These are phyloP conservation scores for Gila robusta DNA, from an alignment of 2,797 vertebrate species.

Conservation along the genomic window DNA sequence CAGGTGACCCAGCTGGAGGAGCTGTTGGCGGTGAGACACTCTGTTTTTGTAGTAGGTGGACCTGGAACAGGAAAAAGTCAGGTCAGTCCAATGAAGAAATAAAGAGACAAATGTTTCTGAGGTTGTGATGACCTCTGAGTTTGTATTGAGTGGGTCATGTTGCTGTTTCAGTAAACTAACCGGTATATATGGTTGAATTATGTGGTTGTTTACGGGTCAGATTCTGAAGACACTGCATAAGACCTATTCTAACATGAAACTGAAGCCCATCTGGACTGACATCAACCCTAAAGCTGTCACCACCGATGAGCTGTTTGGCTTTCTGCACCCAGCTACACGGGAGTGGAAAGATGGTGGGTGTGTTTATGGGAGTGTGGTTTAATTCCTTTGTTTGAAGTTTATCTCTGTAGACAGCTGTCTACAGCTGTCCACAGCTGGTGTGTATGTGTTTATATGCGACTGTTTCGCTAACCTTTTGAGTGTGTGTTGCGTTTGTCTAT, in stretches of 20 bases:
- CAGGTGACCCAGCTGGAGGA: constrained; percentile 84
- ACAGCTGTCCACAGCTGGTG: constrained; percentile 16
- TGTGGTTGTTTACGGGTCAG: constrained; percentile 58
- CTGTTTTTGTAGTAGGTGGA: constrained; percentile 82
- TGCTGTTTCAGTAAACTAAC: neutral
- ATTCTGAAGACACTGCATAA: constrained; percentile 81
- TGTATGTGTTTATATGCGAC: neutral
- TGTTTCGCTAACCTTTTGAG: neutral
- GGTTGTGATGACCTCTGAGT: neutral
- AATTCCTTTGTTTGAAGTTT: neutral
- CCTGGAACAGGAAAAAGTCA: constrained; percentile 82
- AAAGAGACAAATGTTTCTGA: neutral
- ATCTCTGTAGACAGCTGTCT: constrained; percentile 28
- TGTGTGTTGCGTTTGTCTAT: neutral
- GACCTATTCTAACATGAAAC: constrained; percentile 79
- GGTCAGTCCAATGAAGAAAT: constrained; percentile 64
- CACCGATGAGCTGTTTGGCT: constrained; percentile 81
- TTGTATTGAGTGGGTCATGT: neutral
- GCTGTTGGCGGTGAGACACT: constrained; percentile 79
- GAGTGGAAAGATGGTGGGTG: constrained; percentile 84
- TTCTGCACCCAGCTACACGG: constrained; percentile 80
- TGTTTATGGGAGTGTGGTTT: constrained; percentile 13
- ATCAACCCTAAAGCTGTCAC: constrained; percentile 85
- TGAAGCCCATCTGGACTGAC: constrained; percentile 79
- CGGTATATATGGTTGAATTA: neutral